A percentile compares a stretch with the other conserved stretches of the same genome.
These are phyloP conservation scores for Lordiphosa stackelbergi DNA, from an alignment of 1,140 invertebrate species.

Conservation along the genomic window DNA sequence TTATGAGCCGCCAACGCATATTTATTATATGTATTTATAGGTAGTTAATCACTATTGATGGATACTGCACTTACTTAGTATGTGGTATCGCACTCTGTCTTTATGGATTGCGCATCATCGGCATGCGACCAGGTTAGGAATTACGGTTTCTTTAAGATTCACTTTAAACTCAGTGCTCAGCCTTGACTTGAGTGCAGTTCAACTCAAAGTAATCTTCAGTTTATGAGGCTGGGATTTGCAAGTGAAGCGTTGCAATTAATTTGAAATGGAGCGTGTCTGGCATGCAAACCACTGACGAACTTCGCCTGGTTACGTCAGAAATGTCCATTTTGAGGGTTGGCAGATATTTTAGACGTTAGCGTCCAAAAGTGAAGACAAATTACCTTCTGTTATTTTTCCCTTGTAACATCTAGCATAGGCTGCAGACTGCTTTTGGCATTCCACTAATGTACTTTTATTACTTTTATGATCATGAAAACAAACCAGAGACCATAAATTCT, in stretches of 20 bases:
- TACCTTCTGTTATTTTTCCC: too few species aligned
- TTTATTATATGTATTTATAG: slow-evolving; percentile 25
- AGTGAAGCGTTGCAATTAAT: slow-evolving; percentile 67
- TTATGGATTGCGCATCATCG: slow-evolving; percentile 22
- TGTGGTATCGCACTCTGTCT: slow-evolving; percentile 13
- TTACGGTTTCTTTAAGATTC: slow-evolving; percentile 15
- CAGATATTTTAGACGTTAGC: too few species aligned
- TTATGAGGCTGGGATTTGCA: slow-evolving; percentile 66
- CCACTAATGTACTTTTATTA: too few species aligned
- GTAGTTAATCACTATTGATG: slow-evolving; percentile 53
- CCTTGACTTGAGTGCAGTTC: slow-evolving; percentile 15
- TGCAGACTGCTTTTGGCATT: too few species aligned
- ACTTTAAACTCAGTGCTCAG: neutral
- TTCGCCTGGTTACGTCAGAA: slow-evolving; percentile 7
- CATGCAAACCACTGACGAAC: slow-evolving; percentile 35
- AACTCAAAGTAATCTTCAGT: slow-evolving; percentile 55
- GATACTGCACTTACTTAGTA: slow-evolving; percentile 16
- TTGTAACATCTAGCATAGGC: too few species aligned
- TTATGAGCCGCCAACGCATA: slow-evolving; percentile 38
- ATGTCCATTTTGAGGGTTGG: neutral
- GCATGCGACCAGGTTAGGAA: neutral
- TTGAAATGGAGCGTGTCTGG: slow-evolving; percentile 52
- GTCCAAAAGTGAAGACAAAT: too few species aligned
- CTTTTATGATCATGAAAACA: too few species aligned
- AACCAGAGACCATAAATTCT: too few species aligned